phyloP scores from a whole-genome alignment of 2,113 vertebrate species.

The Melanerpes aurifrons region DNA sequence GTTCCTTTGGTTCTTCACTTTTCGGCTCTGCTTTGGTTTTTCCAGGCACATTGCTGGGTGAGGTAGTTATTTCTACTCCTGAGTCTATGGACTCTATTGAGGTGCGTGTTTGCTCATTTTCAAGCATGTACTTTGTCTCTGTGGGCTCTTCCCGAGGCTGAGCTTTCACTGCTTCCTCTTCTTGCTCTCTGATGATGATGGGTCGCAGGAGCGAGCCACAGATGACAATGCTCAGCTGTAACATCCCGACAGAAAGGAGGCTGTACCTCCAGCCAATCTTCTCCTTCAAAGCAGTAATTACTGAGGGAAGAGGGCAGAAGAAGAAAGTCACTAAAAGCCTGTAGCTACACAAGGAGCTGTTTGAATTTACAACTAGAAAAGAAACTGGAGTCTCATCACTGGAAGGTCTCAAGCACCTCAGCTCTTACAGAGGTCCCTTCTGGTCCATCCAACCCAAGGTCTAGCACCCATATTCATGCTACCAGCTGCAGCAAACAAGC shows the following conservation, averaged over 20 bases:
- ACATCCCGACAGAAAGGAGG: slow-evolving; percentile 83
- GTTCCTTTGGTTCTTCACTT: slow-evolving; percentile 64
- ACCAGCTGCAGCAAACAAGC: background rate
- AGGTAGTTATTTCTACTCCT: slow-evolving; percentile 89
- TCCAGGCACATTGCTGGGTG: slow-evolving; percentile 78
- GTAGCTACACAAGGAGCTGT: background rate
- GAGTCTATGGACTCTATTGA: slow-evolving; percentile 93
- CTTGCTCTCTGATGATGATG: slow-evolving; percentile 77
- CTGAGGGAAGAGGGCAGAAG: slow-evolving; percentile 55
- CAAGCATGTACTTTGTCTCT: slow-evolving; percentile 83
- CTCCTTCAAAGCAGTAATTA: slow-evolving; percentile 86
- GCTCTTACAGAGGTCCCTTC: background rate
- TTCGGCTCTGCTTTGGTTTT: slow-evolving; percentile 55
- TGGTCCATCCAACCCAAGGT: background rate
- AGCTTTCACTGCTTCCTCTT: slow-evolving; percentile 45
- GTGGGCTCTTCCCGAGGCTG: slow-evolving; percentile 59
- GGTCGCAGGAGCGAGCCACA: slow-evolving; percentile 88
- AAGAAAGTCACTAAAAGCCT: background rate
- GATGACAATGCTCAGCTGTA: slow-evolving; percentile 85
- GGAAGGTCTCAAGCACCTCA: background rate
- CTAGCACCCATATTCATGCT: background rate
- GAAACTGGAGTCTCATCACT: background rate
- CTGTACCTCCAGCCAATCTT: slow-evolving; percentile 90
- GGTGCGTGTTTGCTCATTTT: slow-evolving; percentile 89
- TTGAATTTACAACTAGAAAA: background rate